These are phyloP conservation scores for Eublepharis macularius DNA, from an alignment of 2,113 vertebrate species.

Conservation along the genomic window DNA sequence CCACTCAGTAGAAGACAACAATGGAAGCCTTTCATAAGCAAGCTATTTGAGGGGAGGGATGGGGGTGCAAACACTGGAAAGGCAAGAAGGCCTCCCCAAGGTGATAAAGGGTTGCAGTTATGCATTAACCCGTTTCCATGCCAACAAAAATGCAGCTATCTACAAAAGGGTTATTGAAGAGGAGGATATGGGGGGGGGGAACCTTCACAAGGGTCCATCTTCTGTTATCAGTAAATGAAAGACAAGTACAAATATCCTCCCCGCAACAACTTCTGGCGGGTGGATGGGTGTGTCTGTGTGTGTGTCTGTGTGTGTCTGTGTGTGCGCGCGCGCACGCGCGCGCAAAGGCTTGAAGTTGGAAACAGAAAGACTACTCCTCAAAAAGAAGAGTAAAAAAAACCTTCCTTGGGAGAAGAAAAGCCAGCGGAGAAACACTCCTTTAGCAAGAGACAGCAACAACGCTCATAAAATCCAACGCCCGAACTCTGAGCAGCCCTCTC, in stretches of 20 bases:
- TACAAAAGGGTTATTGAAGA: neutral
- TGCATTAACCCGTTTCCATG: conserved; percentile 25
- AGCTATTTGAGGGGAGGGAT: neutral
- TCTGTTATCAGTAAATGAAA: conserved; percentile 28
- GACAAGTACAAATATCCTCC: neutral
- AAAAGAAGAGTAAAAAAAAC: neutral
- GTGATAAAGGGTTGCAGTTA: conserved; percentile 36
- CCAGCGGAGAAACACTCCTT: neutral
- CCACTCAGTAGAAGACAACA: conserved; percentile 18
- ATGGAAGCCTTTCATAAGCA: conserved; percentile 27
- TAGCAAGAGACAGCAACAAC: neutral
- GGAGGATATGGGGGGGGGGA: neutral
- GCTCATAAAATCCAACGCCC: neutral
- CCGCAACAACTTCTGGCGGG: too few species aligned
- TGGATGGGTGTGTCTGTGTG: too few species aligned
- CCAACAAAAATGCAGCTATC: neutral
- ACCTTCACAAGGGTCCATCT: neutral
- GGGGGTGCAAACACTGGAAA: neutral
- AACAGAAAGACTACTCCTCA: neutral
- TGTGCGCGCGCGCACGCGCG: too few species aligned
- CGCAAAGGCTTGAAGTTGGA: neutral
- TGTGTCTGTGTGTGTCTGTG: too few species aligned
- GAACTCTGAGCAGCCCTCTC: neutral
- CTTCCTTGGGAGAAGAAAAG: neutral
- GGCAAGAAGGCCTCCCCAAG: conserved; percentile 38